Evolutionary conservation across 2,888 invertebrate species (phyloP).

Genomic region (Orchesella flavescens): DNA sequence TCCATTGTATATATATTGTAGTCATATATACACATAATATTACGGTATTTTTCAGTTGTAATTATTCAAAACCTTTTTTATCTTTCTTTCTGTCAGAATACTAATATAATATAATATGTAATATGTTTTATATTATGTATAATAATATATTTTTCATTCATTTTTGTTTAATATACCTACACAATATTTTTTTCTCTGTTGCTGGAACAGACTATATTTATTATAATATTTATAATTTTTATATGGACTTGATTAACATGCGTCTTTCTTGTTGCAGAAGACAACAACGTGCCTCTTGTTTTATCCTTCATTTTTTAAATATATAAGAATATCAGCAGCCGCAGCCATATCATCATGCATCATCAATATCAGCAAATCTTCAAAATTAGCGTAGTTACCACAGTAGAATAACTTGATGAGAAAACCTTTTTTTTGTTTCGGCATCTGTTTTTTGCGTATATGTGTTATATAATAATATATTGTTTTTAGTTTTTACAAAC

Average conservation of each 20-base stretch:
- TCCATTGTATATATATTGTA: conserved; percentile 27
- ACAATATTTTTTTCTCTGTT: conserved; percentile 31
- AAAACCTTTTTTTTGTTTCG: conserved; percentile 13
- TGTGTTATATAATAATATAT: neutral
- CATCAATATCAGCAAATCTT: conserved; percentile 58
- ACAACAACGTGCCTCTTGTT: conserved; percentile 61
- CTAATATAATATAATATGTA: conserved; percentile 20
- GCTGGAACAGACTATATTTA: conserved; percentile 49
- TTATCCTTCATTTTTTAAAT: conserved; percentile 54
- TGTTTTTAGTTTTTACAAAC: neutral
- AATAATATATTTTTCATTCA: conserved; percentile 53
- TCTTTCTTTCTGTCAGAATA: conserved; percentile 5
- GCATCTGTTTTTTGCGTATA: neutral
- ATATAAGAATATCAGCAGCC: conserved; percentile 60
- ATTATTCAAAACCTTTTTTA: conserved; percentile 47
- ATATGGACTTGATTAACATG: conserved; percentile 69
- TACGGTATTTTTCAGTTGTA: conserved; percentile 14
- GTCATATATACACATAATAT: conserved; percentile 17
- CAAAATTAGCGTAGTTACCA: conserved; percentile 52
- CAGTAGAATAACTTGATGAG: conserved; percentile 40
- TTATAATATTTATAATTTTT: conserved; percentile 24
- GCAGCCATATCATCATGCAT: conserved; percentile 47
- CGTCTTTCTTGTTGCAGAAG: conserved; percentile 68
- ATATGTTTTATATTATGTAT: conserved; percentile 21
- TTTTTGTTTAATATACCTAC: conserved; percentile 33